These are phyloP conservation scores for Phengaris arion DNA, from an alignment of 2,888 invertebrate genomes.

Conservation along the genomic window DNA sequence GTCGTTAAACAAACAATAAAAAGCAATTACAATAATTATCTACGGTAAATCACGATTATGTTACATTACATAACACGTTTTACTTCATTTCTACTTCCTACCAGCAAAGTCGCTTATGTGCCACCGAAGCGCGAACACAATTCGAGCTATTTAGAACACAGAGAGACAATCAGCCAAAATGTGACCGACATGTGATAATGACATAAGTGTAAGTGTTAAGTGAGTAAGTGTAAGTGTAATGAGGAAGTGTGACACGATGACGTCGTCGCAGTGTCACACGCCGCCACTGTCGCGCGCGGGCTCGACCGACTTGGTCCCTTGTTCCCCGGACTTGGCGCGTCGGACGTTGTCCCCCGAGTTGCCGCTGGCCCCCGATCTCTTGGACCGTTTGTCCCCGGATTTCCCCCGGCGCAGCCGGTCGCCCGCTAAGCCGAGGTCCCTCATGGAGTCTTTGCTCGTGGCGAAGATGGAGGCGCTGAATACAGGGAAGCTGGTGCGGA, in stretches of 20 bases:
- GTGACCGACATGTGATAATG: conserved; percentile 28
- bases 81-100: not conserved
- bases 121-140: not conserved
- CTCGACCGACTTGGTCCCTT: conserved; percentile 59
- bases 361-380: conserved; percentile 65
- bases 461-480: conserved; percentile 89
- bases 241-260: conserved; percentile 64
- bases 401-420: conserved; percentile 68
- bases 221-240: conserved; percentile 33
- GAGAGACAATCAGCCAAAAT: conserved; percentile 14
- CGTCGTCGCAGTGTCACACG: conserved; percentile 70
- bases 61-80: not conserved
- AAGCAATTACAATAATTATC: conserved; percentile 2
- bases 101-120: not conserved
- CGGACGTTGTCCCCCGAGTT: conserved; percentile 69
- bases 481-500: conserved; percentile 81
- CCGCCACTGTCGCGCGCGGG: conserved; percentile 74
- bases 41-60: not conserved
- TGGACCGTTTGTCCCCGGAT: conserved; percentile 69
- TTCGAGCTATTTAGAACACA: not conserved
- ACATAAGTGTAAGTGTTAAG: not conserved
- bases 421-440: conserved; percentile 83
- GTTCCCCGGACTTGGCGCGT: conserved; percentile 63
- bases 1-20: conserved; percentile 12
- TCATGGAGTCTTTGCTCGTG: conserved; percentile 89